Base-by-base conservation (phyloP, 1,140 invertebrate genomes). In the Diplogasteroides magnus region DNA sequence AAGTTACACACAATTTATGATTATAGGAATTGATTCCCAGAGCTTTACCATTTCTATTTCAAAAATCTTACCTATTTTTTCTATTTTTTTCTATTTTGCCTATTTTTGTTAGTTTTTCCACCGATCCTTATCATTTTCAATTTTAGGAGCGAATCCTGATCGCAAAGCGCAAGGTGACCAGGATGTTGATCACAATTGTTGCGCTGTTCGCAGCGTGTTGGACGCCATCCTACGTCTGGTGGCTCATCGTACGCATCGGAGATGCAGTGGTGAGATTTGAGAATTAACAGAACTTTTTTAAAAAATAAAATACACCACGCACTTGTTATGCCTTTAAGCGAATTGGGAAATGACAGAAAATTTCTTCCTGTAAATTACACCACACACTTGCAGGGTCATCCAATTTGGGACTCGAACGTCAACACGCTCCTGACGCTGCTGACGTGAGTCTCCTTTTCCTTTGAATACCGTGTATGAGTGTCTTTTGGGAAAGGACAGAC, bases 171-270 rank as follows among this genome's bases (percentile, higher is more conserved):
- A 66, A 82, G 25, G 68, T 94, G 13, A 92, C 94, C 31, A 86
- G 90, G 74, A 94, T 95, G 92, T 86, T 95, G 57, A 93, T 93
- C 77, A 91, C 93, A 2, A 89, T 94, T 1, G 91, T 94, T 11
- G 82, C 92, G 37, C 91, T 94, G 78, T 95, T 94, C 84, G 94
- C 94, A 83, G 87, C 93, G 11, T 95, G 91, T 81, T 94, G 92
- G 92, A 90, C 91, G 0, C 93, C 93, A 0, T 80, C 93, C 0
- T 92, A 92, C 77, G 87, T 91, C 28, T 82, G 80, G 75, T 81
- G 79, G 79, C 67, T 81, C 19, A 64, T 81, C 29, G 86, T 94
- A 56, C 92, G 92, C 84, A 92, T 91, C 2, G 85, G 88, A 75
- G 89, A 89, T 69, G 29, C 67, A 11, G 31, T 65, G 63, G 69